Percentiles rank a stretch among this genome's conserved stretches.
These are phyloP conservation scores for Merodon equestris DNA, from an alignment of 2,888 invertebrate genomes.

Conservation along the genomic window DNA sequence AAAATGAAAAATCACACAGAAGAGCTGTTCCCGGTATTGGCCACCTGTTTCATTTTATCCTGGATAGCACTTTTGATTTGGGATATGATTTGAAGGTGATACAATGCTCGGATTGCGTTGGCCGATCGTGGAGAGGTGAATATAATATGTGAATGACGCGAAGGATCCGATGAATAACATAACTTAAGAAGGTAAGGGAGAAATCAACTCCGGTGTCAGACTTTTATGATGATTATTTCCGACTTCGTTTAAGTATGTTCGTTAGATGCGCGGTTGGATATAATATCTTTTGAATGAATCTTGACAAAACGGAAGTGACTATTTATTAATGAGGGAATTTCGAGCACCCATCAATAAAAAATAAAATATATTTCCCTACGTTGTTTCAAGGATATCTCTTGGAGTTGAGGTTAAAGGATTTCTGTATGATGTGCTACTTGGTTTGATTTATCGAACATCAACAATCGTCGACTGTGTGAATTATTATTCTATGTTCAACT, in stretches of 20 bases:
- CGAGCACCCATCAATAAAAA: slow-evolving; percentile 4
- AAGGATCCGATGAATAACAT: slow-evolving; percentile 62
- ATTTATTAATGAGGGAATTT: slow-evolving; percentile 45
- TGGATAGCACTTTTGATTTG: slow-evolving; percentile 46
- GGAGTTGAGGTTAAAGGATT: too few relatives aligned
- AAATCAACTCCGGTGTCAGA: slow-evolving; percentile 61
- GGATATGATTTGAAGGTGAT: slow-evolving; percentile 62
- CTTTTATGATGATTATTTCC: slow-evolving; percentile 68
- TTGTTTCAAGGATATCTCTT: too few relatives aligned
- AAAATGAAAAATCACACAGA: slow-evolving; percentile 63
- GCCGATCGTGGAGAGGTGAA: slow-evolving; percentile 29
- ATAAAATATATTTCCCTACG: too few relatives aligned
- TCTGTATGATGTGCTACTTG: too few relatives aligned
- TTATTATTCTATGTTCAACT: slow-evolving; percentile 2
- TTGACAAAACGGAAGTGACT: slow-evolving; percentile 60
- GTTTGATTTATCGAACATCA: too few relatives aligned
- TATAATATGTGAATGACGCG: slow-evolving; percentile 32
- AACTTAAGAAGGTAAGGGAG: slow-evolving; percentile 42
- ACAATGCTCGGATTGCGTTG: slow-evolving; percentile 41
- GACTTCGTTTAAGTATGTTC: slow-evolving; percentile 45
- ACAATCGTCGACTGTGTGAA: too few relatives aligned
- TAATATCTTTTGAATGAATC: slow-evolving; percentile 48
- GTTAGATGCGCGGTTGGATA: slow-evolving; percentile 26
- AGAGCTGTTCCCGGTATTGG: slow-evolving; percentile 39
- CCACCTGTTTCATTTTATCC: slow-evolving; percentile 61